phyloP scores from a whole-genome alignment of 2,888 invertebrate genomes.

The Cerceris ruficornis region DNA sequence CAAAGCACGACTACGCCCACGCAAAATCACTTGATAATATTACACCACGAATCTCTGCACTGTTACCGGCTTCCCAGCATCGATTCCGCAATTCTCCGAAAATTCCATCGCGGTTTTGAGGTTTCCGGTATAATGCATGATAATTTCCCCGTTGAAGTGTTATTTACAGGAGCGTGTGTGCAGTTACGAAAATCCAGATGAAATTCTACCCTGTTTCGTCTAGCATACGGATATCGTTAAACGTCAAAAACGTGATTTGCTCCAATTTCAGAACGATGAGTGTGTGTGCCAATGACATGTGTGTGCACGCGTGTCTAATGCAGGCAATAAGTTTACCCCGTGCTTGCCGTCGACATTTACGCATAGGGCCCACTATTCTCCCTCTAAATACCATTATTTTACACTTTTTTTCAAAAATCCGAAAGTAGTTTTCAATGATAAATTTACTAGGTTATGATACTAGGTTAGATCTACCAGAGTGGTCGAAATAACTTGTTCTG shows the following conservation, averaged over 20 bases:
- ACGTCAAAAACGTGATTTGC: slow-evolving; percentile 40
- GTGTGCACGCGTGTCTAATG: slow-evolving; percentile 16
- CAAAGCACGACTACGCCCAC: no score
- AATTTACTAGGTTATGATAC: background rate
- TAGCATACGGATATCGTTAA: slow-evolving; percentile 9
- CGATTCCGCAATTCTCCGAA: slow-evolving; percentile 14
- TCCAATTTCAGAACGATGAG: slow-evolving; percentile 23
- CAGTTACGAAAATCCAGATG: slow-evolving; percentile 5
- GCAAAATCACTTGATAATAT: background rate
- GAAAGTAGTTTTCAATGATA: background rate
- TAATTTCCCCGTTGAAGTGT: slow-evolving; percentile 9
- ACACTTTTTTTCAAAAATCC: background rate
- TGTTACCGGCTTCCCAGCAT: background rate
- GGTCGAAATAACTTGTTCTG: no score
- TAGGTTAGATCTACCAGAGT: no score
- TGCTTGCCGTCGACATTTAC: slow-evolving; percentile 17
- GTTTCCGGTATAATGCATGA: slow-evolving; percentile 1
- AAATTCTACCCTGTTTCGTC: background rate
- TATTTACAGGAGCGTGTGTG: slow-evolving; percentile 22
- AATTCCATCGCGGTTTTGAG: background rate
- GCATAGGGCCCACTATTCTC: background rate
- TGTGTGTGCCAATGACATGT: slow-evolving; percentile 9
- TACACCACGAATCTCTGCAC: background rate
- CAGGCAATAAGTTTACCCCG: slow-evolving; percentile 22
- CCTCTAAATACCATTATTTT: background rate